Conservation (phyloP, 2,888 invertebrate species). For the Xestia c-nigrum region DNA sequence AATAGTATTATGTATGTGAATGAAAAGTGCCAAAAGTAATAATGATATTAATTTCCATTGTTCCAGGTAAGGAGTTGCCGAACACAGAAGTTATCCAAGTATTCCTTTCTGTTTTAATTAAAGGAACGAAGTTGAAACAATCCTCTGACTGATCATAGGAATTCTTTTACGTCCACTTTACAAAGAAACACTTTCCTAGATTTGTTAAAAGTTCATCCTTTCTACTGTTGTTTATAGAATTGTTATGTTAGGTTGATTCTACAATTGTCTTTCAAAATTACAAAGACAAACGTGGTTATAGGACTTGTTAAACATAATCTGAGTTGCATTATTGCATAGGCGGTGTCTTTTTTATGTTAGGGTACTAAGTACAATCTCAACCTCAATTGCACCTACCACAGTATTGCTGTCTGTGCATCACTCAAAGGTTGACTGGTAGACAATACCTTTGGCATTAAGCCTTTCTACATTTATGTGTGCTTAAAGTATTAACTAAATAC, state of each 20-base stretch:
- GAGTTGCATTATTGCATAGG: neutral
- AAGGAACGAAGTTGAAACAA: constrained; percentile 76
- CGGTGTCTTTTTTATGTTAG: neutral
- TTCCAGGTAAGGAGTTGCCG: constrained; percentile 81
- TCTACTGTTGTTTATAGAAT: constrained; percentile 16
- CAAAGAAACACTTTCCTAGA: constrained; percentile 66
- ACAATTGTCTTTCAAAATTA: neutral
- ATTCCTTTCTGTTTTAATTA: constrained; percentile 79
- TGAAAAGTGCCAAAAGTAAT: constrained; percentile 27
- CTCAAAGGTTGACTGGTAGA: no score
- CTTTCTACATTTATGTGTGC: no score
- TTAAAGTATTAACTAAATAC: neutral
- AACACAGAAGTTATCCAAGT: constrained; percentile 72
- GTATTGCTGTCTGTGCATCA: no score
- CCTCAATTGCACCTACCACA: no score
- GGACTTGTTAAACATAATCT: neutral
- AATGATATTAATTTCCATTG: constrained; percentile 73
- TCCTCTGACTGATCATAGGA: constrained; percentile 71
- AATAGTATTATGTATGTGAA: neutral
- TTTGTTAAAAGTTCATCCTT: constrained; percentile 59
- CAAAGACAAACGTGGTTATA: neutral
- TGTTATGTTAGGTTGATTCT: constrained; percentile 1
- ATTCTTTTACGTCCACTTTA: constrained; percentile 68
- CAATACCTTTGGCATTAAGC: no score
- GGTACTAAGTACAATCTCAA: neutral